phyloP scores from a whole-genome alignment of 2,888 invertebrate species.

The Coelinius sp. region DNA sequence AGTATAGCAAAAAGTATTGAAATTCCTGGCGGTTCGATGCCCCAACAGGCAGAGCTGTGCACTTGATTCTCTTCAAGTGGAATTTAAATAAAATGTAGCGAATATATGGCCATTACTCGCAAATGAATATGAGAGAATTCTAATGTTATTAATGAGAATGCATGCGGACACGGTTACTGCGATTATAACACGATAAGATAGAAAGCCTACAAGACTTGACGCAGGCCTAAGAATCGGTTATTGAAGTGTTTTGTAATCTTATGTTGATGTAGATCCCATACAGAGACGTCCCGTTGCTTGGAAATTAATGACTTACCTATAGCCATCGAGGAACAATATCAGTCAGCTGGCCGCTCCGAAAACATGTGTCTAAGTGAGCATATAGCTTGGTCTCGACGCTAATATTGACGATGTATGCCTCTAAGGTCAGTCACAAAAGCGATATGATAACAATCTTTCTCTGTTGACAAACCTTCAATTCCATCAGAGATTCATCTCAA shows the following conservation, averaged over 20 bases:
- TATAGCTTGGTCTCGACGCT: too few relatives aligned
- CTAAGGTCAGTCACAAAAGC: too few relatives aligned
- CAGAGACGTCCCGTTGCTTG: conserved; percentile 39
- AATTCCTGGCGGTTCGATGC: conserved; percentile 3
- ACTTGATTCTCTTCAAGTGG: conserved; percentile 1
- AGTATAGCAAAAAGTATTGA: conserved; percentile 16
- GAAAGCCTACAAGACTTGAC: not conserved
- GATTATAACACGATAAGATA: not conserved
- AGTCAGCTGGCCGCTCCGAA: conserved; percentile 56
- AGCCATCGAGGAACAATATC: conserved; percentile 63
- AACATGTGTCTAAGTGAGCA: too few relatives aligned
- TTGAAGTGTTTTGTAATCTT: not conserved
- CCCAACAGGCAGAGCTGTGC: not conserved
- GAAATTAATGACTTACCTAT: conserved; percentile 69
- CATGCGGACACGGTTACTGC: not conserved
- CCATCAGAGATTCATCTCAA: too few relatives aligned
- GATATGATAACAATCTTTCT: too few relatives aligned
- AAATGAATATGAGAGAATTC: not conserved
- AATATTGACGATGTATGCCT: too few relatives aligned
- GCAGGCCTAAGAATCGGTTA: not conserved
- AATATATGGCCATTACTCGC: not conserved
- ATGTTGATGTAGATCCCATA: not conserved
- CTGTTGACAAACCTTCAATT: too few relatives aligned
- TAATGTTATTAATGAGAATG: not conserved
- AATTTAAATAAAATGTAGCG: conserved; percentile 1